Conservation (phyloP, 2,113 vertebrate genomes). For the Daubentonia madagascariensis region DNA sequence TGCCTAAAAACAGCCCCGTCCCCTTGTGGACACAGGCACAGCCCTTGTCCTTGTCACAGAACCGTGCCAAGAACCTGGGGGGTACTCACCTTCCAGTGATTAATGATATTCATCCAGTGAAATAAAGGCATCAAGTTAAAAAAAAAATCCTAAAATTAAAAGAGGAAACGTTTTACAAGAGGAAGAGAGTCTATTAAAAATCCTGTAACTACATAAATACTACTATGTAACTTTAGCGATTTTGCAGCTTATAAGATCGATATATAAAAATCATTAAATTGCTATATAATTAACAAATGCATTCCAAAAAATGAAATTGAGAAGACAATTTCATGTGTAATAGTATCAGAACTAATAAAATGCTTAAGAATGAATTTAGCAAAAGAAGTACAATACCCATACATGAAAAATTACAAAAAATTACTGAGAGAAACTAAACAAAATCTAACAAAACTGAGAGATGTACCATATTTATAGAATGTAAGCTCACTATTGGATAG, state of each 20-base stretch:
- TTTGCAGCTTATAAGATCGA: neutral
- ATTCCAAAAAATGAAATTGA: conserved; percentile 11
- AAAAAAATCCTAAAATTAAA: neutral
- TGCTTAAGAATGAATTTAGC: neutral
- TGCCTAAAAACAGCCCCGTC: neutral
- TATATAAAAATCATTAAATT: neutral
- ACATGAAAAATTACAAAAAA: neutral
- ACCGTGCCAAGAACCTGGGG: too few relatives aligned
- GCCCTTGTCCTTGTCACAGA: neutral
- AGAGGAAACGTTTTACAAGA: neutral
- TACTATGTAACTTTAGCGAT: neutral
- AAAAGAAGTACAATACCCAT: neutral
- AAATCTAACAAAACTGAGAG: neutral
- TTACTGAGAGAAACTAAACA: neutral
- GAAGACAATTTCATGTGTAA: neutral
- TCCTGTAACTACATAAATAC: neutral
- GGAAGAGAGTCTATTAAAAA: neutral
- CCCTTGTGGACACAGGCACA: too few relatives aligned
- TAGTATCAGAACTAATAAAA: neutral
- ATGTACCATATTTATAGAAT: neutral
- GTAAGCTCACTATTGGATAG: neutral
- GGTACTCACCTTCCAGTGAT: too few relatives aligned
- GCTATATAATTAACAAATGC: neutral
- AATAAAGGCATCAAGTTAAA: neutral
- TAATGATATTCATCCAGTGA: neutral